A percentile compares a stretch with the other conserved stretches of the same genome.
These are phyloP conservation scores for Ichneumon xanthorius DNA, from an alignment of 2,888 invertebrate species.

Conservation along the genomic window DNA sequence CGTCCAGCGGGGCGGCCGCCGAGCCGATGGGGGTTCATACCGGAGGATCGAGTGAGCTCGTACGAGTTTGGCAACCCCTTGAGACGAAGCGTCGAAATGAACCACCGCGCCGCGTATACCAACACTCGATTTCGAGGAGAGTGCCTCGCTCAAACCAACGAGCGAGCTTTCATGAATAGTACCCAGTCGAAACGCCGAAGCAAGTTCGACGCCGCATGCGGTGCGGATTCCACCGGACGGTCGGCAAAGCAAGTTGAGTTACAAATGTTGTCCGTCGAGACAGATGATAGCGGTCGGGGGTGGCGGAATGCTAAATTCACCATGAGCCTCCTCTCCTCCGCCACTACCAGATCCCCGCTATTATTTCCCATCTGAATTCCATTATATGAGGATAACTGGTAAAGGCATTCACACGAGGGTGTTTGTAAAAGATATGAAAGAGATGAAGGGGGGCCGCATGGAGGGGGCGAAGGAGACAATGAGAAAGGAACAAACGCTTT, in stretches of 20 bases:
- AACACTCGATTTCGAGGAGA: slow-evolving; percentile 60
- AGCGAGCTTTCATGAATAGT: slow-evolving; percentile 5
- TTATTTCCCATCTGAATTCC: slow-evolving; percentile 52
- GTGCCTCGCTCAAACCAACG: slow-evolving; percentile 36
- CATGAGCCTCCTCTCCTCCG: slow-evolving; percentile 16
- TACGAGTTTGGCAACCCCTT: slow-evolving; percentile 55
- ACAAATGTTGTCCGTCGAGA: slow-evolving; percentile 63
- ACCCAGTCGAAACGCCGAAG: slow-evolving; percentile 8
- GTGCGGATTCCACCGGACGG: slow-evolving; percentile 33
- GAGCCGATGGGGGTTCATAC: slow-evolving; percentile 18
- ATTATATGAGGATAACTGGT: slow-evolving; percentile 31
- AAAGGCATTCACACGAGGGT: background rate
- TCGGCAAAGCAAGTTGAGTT: slow-evolving; percentile 49
- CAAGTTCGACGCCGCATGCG: slow-evolving; percentile 46
- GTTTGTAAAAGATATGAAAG: slow-evolving; percentile 36
- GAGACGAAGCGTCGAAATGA: slow-evolving; percentile 60
- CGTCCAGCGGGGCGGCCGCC: slow-evolving; percentile 30
- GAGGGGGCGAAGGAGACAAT: slow-evolving; percentile 15
- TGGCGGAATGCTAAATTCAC: slow-evolving; percentile 51
- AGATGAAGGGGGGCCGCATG: slow-evolving; percentile 7
- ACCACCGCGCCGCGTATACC: slow-evolving; percentile 37
- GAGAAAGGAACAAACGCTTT: slow-evolving; percentile 32
- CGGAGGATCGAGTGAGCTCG: slow-evolving; percentile 36
- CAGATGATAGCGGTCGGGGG: slow-evolving; percentile 43
- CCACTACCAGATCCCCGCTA: slow-evolving; percentile 21